Evolutionary conservation across 1,140 invertebrate genomes (phyloP).

Genomic region (Leptonema lineaticorne): DNA sequence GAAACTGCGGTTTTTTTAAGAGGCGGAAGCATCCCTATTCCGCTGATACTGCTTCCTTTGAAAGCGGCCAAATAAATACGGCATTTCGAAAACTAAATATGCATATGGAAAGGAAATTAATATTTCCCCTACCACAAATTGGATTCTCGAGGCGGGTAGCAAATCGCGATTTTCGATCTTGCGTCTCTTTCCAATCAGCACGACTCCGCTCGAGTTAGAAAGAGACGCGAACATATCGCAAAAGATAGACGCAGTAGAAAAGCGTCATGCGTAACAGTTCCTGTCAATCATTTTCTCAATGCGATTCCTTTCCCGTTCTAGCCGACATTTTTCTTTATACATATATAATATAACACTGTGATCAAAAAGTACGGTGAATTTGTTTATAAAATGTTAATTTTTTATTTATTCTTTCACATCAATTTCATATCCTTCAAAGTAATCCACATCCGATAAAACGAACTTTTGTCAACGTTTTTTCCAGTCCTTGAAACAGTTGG

Average conservation of each 20-base stretch:
- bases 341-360: not conserved
- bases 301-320: constrained; percentile 24
- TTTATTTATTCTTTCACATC: no score
- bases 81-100: constrained; percentile 32
- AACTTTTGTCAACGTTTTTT: no score
- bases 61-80: constrained; percentile 37
- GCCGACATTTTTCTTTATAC: not conserved
- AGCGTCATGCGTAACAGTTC: constrained; percentile 24
- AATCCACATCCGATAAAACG: no score
- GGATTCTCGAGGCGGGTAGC: constrained; percentile 26
- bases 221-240: not conserved
- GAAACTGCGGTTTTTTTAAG: not conserved
- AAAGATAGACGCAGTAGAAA: not conserved
- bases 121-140: constrained; percentile 42
- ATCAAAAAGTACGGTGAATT: not conserved
- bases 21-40: constrained; percentile 29
- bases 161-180: not conserved
- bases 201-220: not conserved
- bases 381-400: not conserved
- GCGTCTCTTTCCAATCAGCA: not conserved
- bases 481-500: no score
- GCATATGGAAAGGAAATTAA: constrained; percentile 43
- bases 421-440: no score
- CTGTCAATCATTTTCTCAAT: constrained; percentile 40
- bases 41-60: constrained; percentile 29